Conservation (phyloP, 1,140 invertebrate genomes). For the Eumeta japonica region DNA sequence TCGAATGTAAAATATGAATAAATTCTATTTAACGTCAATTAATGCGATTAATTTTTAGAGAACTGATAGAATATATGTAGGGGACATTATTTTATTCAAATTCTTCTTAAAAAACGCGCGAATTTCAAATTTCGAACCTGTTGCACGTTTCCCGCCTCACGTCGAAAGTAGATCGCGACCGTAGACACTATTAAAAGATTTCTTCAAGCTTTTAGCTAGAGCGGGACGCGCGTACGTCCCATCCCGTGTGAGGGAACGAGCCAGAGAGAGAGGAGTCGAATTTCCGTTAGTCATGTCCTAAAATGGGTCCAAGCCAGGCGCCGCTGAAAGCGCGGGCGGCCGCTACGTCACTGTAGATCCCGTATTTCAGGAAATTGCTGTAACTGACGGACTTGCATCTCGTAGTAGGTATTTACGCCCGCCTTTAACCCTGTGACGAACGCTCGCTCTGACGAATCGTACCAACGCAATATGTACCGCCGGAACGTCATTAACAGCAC, state of each 20-base stretch:
- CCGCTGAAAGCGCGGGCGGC: slow-evolving; percentile 54
- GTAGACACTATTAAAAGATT: slow-evolving; percentile 59
- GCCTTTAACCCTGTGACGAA: slow-evolving; percentile 29
- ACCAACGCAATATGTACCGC: slow-evolving; percentile 23
- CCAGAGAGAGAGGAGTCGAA: slow-evolving; percentile 58
- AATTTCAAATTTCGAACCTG: too few species aligned
- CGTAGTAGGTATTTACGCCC: slow-evolving; percentile 20
- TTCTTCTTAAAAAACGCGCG: too few species aligned
- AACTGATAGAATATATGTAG: too few species aligned
- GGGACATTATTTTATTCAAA: too few species aligned
- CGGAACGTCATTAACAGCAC: slow-evolving; percentile 43
- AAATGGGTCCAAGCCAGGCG: slow-evolving; percentile 62
- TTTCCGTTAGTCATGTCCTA: slow-evolving; percentile 66
- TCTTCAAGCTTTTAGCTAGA: slow-evolving; percentile 52
- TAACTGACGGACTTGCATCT: slow-evolving; percentile 25
- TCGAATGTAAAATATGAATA: too few species aligned
- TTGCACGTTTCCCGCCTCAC: slow-evolving; percentile 51
- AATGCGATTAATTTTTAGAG: too few species aligned
- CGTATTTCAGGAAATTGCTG: slow-evolving; percentile 48
- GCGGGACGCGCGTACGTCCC: slow-evolving; percentile 35
- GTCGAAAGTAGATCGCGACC: slow-evolving; percentile 56
- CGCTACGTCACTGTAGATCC: slow-evolving; percentile 48
- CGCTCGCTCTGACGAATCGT: slow-evolving; percentile 38
- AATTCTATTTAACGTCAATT: too few species aligned
- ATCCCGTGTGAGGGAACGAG: slow-evolving; percentile 49